Evolutionary conservation across 2,888 invertebrate genomes (phyloP), one percentile per base, ranked within the genome.

Genomic region (Dyspetes luteomarginatus): DNA sequence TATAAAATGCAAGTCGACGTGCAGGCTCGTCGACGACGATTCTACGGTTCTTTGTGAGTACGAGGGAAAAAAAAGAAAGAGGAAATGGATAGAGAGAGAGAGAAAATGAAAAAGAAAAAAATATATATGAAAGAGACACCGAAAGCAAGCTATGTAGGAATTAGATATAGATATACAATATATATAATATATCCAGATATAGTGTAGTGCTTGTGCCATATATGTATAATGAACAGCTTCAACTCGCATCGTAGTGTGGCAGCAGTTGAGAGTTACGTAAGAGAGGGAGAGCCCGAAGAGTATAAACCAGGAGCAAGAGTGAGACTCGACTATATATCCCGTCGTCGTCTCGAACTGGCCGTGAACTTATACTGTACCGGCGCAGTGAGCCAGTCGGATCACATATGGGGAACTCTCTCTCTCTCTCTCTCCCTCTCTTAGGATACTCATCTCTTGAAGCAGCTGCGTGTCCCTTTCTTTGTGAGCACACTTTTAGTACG

Each of bases 311-410:
- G 82, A 74, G 82, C 65, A 75, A 76, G 73, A 58, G 73, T 28
- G 73, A 75, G 79, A 82, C 71, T 80, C 26, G 43, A 71, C 65
- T 65, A 60, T 74, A 65, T 62, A 75, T 80, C 75, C 60, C 65
- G 75, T 60, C 72, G 78, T 73, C 67, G 77, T 79, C 86, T 88
- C 88, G 89, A 90, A 90, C 90, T 91, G 91, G 90, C 91, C 91
- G 88, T 91, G 91, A 91, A 91, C 91, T 92, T 91, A 91, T 87
- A 71, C 56, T 87, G 85, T 60, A 65, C 69, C 84, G 86, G 87
- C 86, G 86, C 87, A 87, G 84, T 64, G 69, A 74, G 64, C 72
- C 52, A 78, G 67, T 85, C 81, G 67, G 78, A 86, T 85, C 50
- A 58, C 68, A 65, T 64, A 79, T 64, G 86, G 84, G 83, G 82